Evolutionary conservation across 1,140 invertebrate genomes (phyloP).

Genomic region (Trachymyrmex cornetzi): DNA sequence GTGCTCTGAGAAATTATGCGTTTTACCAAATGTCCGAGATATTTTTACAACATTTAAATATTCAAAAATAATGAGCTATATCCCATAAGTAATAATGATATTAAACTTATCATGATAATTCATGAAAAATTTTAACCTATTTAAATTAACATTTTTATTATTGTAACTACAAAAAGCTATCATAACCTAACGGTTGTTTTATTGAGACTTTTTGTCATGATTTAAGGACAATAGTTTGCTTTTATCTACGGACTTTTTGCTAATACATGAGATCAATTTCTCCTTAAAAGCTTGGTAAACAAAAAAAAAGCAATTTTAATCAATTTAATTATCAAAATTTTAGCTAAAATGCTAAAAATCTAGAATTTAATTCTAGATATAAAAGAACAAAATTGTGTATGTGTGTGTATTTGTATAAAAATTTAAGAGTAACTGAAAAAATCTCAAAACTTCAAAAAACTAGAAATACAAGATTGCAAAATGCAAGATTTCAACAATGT

Average conservation of each 20-base stretch:
- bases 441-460: background rate
- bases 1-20: constrained; percentile 87
- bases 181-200: background rate
- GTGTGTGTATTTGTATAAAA: constrained; percentile 1
- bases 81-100: constrained; percentile 21
- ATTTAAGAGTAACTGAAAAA: background rate
- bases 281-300: background rate
- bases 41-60: constrained; percentile 28
- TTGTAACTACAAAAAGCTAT: background rate
- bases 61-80: constrained; percentile 18
- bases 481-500: constrained; percentile 7
- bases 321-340: background rate
- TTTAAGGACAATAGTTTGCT: background rate
- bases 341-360: background rate
- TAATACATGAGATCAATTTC: background rate
- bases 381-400: background rate
- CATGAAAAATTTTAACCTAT: background rate
- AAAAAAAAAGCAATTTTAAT: constrained; percentile 6
- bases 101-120: background rate
- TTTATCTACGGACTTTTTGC: background rate
- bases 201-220: background rate
- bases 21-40: constrained; percentile 50
- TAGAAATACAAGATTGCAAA: background rate
- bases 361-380: background rate
- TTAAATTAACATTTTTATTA: background rate